Base-by-base conservation (phyloP, 2,797 vertebrate species). In the Xyrichtys novacula region DNA sequence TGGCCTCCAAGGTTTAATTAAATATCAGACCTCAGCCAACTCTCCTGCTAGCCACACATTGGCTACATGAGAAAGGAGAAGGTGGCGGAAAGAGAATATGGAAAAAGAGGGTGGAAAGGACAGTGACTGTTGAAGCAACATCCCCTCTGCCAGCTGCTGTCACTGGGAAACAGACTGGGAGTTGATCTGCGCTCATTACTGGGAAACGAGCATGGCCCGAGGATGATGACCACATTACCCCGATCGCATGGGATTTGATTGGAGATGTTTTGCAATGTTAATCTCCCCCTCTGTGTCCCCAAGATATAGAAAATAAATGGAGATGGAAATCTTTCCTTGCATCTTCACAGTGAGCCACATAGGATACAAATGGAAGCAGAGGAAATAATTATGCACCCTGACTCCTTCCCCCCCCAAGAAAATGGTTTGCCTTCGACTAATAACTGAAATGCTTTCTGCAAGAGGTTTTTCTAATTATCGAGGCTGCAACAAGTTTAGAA, bases 151-250 rank as follows among this genome's bases (percentile, higher is more conserved):
- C 80, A 84, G 84, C 88, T 85, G 85, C 84, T 82, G 87, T 90
- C 90, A 82, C 88, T 86, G 82, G 78, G 86, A 89, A 85, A 86
- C 86, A 86, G 85, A 83, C 90, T 88, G 83, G 71, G 81, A 93
- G 91, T 92, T 92, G 84, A 93, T 94, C 93, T 93, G 84, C 84
- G 82, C 85, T 92, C 89, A 92, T 94, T 93, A 94, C 85, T 82
- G 76, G 85, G 84, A 86, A 90, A 89, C 80, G 81, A 84, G 83
- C 80, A 64, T 61, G 67, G 87, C 89, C 87, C 3, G 77, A 82
- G 92, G 90, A 88, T 82, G 91, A 86, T 85, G 89, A 84, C 88
- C 77, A 9, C 84, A 88, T 91, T 89, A 83, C 77, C 76, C 68
- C 67, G 66, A 88, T 91, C 75, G 81, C 73, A 69, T 86, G 60